These are phyloP conservation scores for Bugula neritina DNA, from an alignment of 2,888 invertebrate genomes.

Conservation along the genomic window DNA sequence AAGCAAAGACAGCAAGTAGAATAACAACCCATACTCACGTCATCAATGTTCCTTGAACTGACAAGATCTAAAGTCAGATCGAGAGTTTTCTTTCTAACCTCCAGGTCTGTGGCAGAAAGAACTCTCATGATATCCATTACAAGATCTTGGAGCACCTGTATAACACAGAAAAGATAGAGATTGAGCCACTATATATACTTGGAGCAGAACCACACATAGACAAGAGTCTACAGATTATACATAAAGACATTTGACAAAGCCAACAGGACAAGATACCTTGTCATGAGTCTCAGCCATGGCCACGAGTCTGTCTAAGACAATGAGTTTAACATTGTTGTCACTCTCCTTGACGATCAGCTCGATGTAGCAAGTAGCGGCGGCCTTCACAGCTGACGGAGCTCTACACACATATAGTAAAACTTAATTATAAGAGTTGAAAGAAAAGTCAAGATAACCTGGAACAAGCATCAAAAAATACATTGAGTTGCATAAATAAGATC, in stretches of 20 bases:
- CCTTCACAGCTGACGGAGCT: conserved; percentile 55
- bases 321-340: conserved; percentile 98
- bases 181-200: neutral
- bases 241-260: no score
- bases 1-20: no score
- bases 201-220: neutral
- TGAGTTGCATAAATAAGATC: no score
- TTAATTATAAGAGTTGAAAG: no score
- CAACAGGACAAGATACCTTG: neutral
- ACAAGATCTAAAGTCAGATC: conserved; percentile 82
- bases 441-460: no score
- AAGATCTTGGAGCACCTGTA: conserved; percentile 59
- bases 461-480: no score
- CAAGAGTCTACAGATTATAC: neutral
- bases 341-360: conserved; percentile 98
- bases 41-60: conserved; percentile 84
- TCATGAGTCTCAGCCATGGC: conserved; percentile 58
- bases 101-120: conserved; percentile 83
- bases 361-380: conserved; percentile 95
- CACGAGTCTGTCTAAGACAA: conserved; percentile 87
- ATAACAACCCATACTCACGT: no score
- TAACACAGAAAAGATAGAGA: neutral
- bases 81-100: conserved; percentile 80
- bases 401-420: neutral
- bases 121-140: conserved; percentile 97